Conservation (phyloP, 1,140 invertebrate genomes). For the Paramacrobiotus metropolitanus region DNA sequence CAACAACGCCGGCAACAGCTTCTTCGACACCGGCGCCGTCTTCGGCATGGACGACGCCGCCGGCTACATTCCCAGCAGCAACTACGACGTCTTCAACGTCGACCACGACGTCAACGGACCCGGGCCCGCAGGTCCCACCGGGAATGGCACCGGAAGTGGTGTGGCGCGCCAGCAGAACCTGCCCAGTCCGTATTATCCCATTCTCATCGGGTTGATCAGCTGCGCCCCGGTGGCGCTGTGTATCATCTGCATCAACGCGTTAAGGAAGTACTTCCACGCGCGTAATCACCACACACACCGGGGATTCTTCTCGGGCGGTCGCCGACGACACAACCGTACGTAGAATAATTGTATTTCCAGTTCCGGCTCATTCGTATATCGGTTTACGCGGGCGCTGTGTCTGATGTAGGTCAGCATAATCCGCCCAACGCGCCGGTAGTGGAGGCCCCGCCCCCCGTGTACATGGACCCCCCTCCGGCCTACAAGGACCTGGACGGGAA, state of each 20-base stretch:
- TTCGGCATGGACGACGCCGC: not conserved
- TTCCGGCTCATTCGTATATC: not conserved
- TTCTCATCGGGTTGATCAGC: slow-evolving; percentile 1
- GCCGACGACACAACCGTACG: not conserved
- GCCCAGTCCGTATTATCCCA: slow-evolving; percentile 3
- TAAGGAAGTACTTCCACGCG: not conserved
- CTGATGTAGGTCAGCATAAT: not conserved
- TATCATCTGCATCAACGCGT: not conserved
- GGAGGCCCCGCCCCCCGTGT: not conserved
- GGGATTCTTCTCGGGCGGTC: not conserved
- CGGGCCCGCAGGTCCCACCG: not conserved
- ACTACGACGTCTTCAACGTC: not conserved
- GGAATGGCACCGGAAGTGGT: not conserved
- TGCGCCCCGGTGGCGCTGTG: slow-evolving; percentile 5
- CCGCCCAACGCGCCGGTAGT: not conserved
- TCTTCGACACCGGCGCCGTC: not conserved
- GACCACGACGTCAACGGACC: not conserved
- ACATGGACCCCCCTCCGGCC: not conserved
- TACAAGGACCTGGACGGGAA: not conserved
- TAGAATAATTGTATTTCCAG: not conserved
- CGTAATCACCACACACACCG: not conserved
- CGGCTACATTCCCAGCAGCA: not conserved
- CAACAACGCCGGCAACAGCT: not conserved
- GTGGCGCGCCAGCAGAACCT: not conserved
- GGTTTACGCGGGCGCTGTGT: not conserved